A percentile compares a stretch with the other conserved stretches of the same genome.
These are phyloP conservation scores for Dallia pectoralis DNA, from an alignment of 2,797 vertebrate genomes.

Conservation along the genomic window DNA sequence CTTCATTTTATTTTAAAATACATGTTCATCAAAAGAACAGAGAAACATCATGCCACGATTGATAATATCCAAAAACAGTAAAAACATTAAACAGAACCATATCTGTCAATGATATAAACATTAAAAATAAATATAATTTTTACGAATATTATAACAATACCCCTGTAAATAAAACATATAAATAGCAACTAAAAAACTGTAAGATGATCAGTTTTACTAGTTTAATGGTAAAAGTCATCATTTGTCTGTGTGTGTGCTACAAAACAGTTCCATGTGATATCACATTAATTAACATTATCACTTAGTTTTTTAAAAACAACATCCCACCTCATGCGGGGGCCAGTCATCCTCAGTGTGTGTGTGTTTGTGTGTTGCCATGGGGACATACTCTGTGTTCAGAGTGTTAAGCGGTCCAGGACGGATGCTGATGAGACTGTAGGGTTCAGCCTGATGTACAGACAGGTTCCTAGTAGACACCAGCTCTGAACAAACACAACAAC, in stretches of 20 bases:
- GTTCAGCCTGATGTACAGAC: constrained; percentile 61
- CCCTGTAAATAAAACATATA: background rate
- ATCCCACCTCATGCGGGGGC: background rate
- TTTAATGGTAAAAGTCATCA: background rate
- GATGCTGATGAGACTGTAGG: constrained; percentile 70
- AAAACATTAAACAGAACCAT: background rate
- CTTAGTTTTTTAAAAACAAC: background rate
- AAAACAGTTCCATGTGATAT: background rate
- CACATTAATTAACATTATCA: background rate
- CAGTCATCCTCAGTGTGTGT: constrained; percentile 5
- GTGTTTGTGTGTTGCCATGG: background rate
- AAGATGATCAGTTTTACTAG: background rate
- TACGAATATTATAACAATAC: background rate
- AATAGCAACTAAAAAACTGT: background rate
- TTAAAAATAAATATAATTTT: background rate
- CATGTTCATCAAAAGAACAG: background rate
- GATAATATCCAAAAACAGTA: background rate
- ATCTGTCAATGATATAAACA: background rate
- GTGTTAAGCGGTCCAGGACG: constrained; percentile 40
- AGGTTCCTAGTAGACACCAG: constrained; percentile 62
- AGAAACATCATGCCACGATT: background rate
- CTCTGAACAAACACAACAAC: constrained; percentile 51
- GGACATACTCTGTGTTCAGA: background rate
- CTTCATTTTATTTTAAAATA: background rate
- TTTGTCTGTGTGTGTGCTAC: background rate